Evolutionary conservation across 2,888 invertebrate genomes (phyloP), one percentile per base, ranked within the genome.

Genomic region (Rotaria sp.): DNA sequence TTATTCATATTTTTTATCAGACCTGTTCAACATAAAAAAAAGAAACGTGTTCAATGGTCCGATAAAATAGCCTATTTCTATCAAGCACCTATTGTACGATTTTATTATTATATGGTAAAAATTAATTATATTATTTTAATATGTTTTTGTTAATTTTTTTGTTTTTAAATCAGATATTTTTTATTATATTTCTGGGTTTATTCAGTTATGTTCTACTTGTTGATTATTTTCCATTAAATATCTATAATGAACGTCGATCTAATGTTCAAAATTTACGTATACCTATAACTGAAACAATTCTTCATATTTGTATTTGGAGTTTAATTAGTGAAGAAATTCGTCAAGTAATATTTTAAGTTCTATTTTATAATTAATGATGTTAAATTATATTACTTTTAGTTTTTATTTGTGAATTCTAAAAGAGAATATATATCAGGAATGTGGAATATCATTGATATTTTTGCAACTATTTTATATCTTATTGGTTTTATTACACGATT

Each of bases 161-260:
- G 4, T 52, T n/a, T 30, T 67, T 67, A n/a, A 7, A 18, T 38
- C 24, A 74, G 74, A 74, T 74, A 74, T 74, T 74, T 13, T 74
- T 74, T 41, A 24, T 38, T 74, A 10, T 11, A 74, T 74, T 74
- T 38, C 15, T 74, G 21, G 41, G 0, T 24, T 18, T 74, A 74
- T 74, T 38, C 74, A 74, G 74, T 38, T 74, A 24, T 74, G 74
- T 74, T 24, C 26, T 74, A 10, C 74, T 74, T 38, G 74, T 74
- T 74, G 74, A 74, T 74, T 74, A 74, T 74, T 74, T 74, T 38
- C 74, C 74, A 24, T 26, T 74, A 3, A 74, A 74, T 74, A 38
- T 21, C 3, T 74, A 74, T 74, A 38, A 24, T 74, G 74, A 38
- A 24, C 35, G 41, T 24, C 74, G 74, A 30, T 74, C 74, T 21